Base-by-base conservation (phyloP, 2,888 invertebrate species). In the Scaptodrosophila latifasciaeformis region DNA sequence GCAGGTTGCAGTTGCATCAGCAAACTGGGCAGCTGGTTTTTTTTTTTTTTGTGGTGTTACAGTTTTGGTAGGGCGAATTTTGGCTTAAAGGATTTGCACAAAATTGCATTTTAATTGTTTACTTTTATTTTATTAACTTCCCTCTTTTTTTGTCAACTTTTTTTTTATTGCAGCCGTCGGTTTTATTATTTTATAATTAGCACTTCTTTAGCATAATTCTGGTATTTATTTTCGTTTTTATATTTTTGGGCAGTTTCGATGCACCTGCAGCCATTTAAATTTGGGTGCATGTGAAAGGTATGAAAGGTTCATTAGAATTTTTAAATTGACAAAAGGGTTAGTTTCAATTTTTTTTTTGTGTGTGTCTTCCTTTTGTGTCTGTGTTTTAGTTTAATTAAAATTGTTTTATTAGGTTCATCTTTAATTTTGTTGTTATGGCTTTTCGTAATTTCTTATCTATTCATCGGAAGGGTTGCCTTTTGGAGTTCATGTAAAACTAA, bases 71-170 rank as follows among this genome's bases (percentile, higher is more conserved):
- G 40, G 10, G 40, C 9, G 21, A 2, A n/a, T 12, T 19, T 37
- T 18, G 13, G 35, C 49, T 35, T 18, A 21, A 65, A 56, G 59
- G 70, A 69, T 79, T 77, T 58, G 60, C 62, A 54, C 60, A 56
- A 75, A 74, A 80, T 70, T 70, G 54, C 59, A 59, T 67, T 70
- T 70, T 76, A 79, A 76, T 79, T 75, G 58, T 72, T 46, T 40
- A 31, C 46, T 54, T 43, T 29, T 13, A 37, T 48, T 45, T 45
- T 10, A 46, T 17, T n/a, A 13, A n/a, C n/a, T 42, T 10, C n/a
- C 30, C 37, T 35, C 30, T 29, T 42, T 12, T 34, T 31, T 46
- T 21, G n/a, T 5, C 5, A 12, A 1, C 15, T 35, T 12, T 37
- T 37, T 21, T 45, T 18, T 39, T 6, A 17, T 39, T n/a, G 42